phyloP scores from a whole-genome alignment of 2,113 vertebrate genomes.

The Caloenas nicobarica region DNA sequence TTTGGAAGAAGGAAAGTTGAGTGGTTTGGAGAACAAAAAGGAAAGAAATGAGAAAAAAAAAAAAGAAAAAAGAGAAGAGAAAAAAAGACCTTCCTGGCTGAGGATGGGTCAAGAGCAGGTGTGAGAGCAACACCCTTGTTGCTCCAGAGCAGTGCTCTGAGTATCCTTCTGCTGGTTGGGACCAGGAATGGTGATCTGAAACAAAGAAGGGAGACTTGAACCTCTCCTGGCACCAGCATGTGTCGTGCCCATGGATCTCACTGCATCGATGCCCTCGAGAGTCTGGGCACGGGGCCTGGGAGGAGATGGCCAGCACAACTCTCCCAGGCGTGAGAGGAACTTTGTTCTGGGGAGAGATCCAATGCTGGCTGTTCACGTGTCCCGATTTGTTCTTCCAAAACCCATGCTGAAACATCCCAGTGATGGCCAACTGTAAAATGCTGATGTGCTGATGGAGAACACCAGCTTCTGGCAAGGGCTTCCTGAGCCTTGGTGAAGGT shows the following conservation, averaged over 20 bases:
- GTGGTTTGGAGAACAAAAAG: neutral
- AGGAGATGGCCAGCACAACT: neutral
- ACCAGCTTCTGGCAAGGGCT: neutral
- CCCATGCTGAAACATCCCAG: neutral
- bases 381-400: neutral
- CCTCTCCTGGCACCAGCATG: neutral
- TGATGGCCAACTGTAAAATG: neutral
- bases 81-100: neutral
- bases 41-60: neutral
- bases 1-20: conserved; percentile 15
- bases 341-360: neutral
- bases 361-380: fast-evolving
- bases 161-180: neutral
- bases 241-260: fast-evolving
- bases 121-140: neutral
- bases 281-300: neutral
- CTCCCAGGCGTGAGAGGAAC: neutral
- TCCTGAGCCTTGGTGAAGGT: neutral
- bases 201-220: neutral
- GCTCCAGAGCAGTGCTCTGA: neutral
- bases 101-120: neutral
- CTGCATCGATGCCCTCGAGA: neutral
- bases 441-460: neutral
- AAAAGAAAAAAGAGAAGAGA: neutral
- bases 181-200: neutral